A percentile compares a stretch with the other conserved stretches of the same genome.
These are phyloP conservation scores for Hypocryptadius cinnamomeus DNA, from an alignment of 2,113 vertebrate species.

Conservation along the genomic window DNA sequence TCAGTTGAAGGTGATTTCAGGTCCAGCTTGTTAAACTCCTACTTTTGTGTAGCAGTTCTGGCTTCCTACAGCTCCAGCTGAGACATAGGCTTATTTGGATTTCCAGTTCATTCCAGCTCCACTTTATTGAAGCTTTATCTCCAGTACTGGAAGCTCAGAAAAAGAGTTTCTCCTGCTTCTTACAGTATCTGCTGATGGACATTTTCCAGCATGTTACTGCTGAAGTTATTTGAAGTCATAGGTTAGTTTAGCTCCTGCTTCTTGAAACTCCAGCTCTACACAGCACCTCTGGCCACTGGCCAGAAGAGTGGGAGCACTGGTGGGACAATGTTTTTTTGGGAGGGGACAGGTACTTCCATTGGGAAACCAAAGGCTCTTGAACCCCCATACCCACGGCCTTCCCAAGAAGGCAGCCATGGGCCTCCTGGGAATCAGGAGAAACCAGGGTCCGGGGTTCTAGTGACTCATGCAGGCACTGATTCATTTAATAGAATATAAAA, in stretches of 20 bases:
- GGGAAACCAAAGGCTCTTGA: background rate
- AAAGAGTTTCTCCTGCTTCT: background rate
- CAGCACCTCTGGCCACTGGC: background rate
- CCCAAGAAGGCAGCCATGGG: too few relatives aligned
- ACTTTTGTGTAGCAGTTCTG: background rate
- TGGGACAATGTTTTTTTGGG: background rate
- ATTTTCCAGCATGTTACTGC: background rate
- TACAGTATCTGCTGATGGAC: background rate
- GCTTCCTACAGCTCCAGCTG: background rate
- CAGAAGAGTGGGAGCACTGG: background rate
- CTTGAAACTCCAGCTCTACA: background rate
- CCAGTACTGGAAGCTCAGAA: fast-evolving
- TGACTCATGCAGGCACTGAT: fast-evolving
- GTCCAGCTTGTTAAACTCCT: background rate
- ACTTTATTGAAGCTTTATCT: background rate
- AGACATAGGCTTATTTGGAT: too few relatives aligned
- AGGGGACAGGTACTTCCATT: background rate
- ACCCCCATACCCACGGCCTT: too few relatives aligned
- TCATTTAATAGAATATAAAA: background rate
- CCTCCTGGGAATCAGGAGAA: background rate
- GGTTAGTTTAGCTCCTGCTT: background rate
- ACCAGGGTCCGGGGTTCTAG: background rate
- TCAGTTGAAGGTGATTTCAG: background rate
- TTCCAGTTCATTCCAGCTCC: background rate
- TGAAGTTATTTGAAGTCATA: background rate